Percentiles rank a stretch among this genome's conserved stretches.
Evolutionary conservation across 1,140 invertebrate species (phyloP).

Genomic region (Sycobia sp.): DNA sequence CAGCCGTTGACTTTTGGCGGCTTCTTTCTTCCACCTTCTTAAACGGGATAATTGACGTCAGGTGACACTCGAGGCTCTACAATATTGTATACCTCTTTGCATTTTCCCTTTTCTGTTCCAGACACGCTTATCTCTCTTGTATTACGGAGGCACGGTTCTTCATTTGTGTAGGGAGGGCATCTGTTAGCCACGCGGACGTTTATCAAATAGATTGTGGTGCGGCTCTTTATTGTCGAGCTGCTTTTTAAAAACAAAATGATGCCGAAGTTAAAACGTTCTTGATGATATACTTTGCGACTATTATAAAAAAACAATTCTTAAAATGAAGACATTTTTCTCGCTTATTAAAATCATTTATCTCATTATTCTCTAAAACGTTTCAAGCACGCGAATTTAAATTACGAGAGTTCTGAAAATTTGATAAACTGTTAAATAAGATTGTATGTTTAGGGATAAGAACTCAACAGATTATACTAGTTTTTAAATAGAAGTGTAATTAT

Average conservation of each 20-base stretch:
- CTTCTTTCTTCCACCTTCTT: slow-evolving; percentile 19
- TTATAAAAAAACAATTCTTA: too few species aligned
- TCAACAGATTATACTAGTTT: too few species aligned
- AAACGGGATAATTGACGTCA: slow-evolving; percentile 32
- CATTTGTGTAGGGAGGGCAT: slow-evolving; percentile 4
- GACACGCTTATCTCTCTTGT: slow-evolving; percentile 14
- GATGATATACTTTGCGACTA: too few species aligned
- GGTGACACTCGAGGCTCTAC: slow-evolving; percentile 16
- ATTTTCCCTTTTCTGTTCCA: slow-evolving; percentile 12
- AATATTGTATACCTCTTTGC: slow-evolving; percentile 22
- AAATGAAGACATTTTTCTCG: too few species aligned
- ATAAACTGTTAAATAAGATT: too few species aligned
- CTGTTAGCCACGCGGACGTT: neutral
- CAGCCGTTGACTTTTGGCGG: neutral
- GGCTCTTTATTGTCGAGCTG: neutral
- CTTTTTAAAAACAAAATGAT: slow-evolving; percentile 11
- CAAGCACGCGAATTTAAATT: too few species aligned
- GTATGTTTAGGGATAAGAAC: too few species aligned
- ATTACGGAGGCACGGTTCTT: neutral
- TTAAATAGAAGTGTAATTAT: too few species aligned
- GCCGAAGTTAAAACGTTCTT: too few species aligned
- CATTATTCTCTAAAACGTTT: too few species aligned
- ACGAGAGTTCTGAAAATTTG: too few species aligned
- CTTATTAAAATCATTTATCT: too few species aligned
- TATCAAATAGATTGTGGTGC: neutral